Conservation (phyloP, 2,888 invertebrate species). For the Meloe dianella region DNA sequence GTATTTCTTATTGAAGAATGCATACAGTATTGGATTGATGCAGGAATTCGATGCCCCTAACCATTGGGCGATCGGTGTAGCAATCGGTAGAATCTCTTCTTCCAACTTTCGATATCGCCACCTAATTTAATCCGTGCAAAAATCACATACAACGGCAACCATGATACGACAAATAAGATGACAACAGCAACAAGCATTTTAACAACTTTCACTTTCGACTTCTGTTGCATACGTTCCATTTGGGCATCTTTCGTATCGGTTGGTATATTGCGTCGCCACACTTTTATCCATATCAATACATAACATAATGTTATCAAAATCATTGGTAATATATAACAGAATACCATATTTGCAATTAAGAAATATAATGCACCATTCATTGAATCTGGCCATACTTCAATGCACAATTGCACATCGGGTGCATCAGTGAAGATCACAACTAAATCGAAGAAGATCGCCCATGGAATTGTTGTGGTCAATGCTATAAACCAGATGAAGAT, state of each 20-base stretch:
- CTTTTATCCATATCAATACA: slow-evolving; percentile 87
- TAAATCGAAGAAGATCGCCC: slow-evolving; percentile 89
- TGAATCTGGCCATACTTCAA: slow-evolving; percentile 86
- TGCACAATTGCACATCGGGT: slow-evolving; percentile 76
- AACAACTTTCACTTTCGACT: slow-evolving; percentile 92
- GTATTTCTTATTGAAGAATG: slow-evolving; percentile 94
- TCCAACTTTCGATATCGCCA: slow-evolving; percentile 76
- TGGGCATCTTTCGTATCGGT: slow-evolving; percentile 90
- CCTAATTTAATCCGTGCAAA: slow-evolving; percentile 87
- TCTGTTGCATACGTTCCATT: slow-evolving; percentile 91
- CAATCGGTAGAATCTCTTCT: slow-evolving; percentile 78
- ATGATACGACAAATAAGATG: slow-evolving; percentile 89
- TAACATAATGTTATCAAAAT: slow-evolving; percentile 90
- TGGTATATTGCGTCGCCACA: slow-evolving; percentile 86
- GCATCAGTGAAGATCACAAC: slow-evolving; percentile 75
- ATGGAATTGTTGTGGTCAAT: slow-evolving; percentile 83
- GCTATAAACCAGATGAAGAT: slow-evolving; percentile 90
- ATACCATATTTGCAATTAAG: slow-evolving; percentile 84
- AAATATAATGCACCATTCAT: slow-evolving; percentile 85
- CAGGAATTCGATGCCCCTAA: slow-evolving; percentile 93
- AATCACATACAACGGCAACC: slow-evolving; percentile 91
- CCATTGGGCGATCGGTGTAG: slow-evolving; percentile 91
- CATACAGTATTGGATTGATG: slow-evolving; percentile 93
- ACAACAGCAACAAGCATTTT: slow-evolving; percentile 95
- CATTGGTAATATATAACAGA: slow-evolving; percentile 91